Evolutionary conservation across 1,140 invertebrate species (phyloP), one percentile per base, ranked within the genome.

Genomic region (Trachelipus rathkii): DNA sequence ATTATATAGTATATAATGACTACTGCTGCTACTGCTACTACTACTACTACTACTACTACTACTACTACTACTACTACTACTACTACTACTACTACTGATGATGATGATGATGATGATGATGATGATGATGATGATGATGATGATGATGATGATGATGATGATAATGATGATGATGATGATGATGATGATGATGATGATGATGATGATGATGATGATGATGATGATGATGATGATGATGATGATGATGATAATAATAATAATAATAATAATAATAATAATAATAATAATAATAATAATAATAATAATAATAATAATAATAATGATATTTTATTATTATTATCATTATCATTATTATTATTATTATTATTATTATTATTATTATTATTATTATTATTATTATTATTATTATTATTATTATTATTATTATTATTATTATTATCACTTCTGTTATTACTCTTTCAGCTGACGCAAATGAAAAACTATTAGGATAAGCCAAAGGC

Each of bases 241-340:
- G 50, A 53, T 53, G 50, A 53, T 53, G 50, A 53, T 53, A n/a
- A 53, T 53, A n/a, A 53, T 53, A n/a, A 53, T 53, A n/a, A 53
- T 53, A n/a, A 53, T 53, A n/a, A 53, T 53, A n/a, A 53, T 53
- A n/a, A 53, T 53, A n/a, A 53, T 53, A n/a, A 53, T 53, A n/a
- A 53, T 53, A n/a, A 53, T 53, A n/a, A 53, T 53, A n/a, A 53
- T 53, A n/a, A 53, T 53, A n/a, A 53, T 53, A n/a, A 53, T 53
- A n/a, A 53, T 53, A n/a, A 53, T 53, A n/a, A 53, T 53, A n/a
- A 53, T 53, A n/a, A 53, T 53, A n/a, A 53, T 53, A n/a, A 53
- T 53, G n/a, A n/a, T n/a, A n/a, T n/a, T n/a, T n/a, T n/a, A n/a
- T n/a, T n/a, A n/a, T n/a, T n/a, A n/a, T n/a, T 10, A 53, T 53